phyloP scores from a whole-genome alignment of 2,888 invertebrate species.

The Galerucella nymphaeae region DNA sequence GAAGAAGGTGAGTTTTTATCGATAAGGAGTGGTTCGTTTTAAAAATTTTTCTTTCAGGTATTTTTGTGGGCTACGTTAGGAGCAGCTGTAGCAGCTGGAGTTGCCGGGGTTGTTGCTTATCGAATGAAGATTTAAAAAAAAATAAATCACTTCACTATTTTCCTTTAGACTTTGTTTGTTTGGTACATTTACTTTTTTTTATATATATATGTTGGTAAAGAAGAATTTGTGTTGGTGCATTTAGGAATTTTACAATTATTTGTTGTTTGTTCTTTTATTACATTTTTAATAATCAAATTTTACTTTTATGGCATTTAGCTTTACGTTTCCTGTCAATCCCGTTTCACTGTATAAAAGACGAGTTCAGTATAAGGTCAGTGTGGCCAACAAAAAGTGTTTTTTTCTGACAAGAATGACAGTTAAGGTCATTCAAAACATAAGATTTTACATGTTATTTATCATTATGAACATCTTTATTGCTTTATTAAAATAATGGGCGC shows the following conservation, averaged over 20 bases:
- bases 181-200: slow-evolving; percentile 14
- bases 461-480: too few relatives aligned
- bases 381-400: too few relatives aligned
- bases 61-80: slow-evolving; percentile 77
- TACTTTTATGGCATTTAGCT: neutral
- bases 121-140: slow-evolving; percentile 69
- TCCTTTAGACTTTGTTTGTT: slow-evolving; percentile 26
- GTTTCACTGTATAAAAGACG: too few relatives aligned
- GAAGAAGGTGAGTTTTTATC: slow-evolving; percentile 32
- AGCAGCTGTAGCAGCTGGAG: slow-evolving; percentile 74
- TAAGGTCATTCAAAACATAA: too few relatives aligned
- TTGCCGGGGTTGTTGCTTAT: slow-evolving; percentile 79
- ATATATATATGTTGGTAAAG: slow-evolving; percentile 13
- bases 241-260: neutral
- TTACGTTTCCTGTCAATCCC: neutral
- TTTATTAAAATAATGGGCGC: too few relatives aligned
- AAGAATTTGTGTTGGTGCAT: slow-evolving; percentile 3
- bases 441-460: too few relatives aligned
- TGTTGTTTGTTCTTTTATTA: slow-evolving; percentile 16
- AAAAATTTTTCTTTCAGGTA: slow-evolving; percentile 61
- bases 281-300: slow-evolving; percentile 8
- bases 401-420: too few relatives aligned
- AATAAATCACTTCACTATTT: neutral
- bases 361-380: too few relatives aligned
- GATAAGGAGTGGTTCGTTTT: too few relatives aligned